phyloP scores from a whole-genome alignment of 2,888 invertebrate genomes.

The Cistogaster globosa region DNA sequence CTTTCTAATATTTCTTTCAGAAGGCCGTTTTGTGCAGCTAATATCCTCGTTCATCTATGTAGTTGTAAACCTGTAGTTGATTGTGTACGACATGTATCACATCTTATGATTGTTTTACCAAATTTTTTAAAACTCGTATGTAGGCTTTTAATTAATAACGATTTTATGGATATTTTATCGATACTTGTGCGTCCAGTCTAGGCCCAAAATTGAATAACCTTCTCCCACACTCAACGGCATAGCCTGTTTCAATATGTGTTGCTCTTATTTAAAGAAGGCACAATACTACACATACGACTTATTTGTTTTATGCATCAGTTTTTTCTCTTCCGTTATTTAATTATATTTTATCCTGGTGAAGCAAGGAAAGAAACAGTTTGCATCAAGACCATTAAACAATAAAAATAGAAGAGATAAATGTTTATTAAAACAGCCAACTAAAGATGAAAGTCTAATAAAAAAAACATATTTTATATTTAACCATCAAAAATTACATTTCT shows the following conservation, averaged over 20 bases:
- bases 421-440: neutral
- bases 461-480: neutral
- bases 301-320: neutral
- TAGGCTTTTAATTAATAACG: constrained; percentile 29
- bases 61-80: neutral
- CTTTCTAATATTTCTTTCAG: no score
- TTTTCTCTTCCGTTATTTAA: no score
- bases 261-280: neutral
- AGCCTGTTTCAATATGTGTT: neutral
- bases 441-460: neutral
- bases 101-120: neutral
- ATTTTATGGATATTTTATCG: constrained; percentile 19
- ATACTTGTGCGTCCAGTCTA: neutral
- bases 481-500: neutral
- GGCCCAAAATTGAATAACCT: neutral
- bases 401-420: neutral
- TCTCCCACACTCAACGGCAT: neutral
- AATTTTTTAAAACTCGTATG: neutral
- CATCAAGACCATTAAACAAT: constrained; percentile 3
- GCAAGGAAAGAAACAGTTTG: neutral
- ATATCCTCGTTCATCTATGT: neutral
- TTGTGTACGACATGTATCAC: neutral
- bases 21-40: no score
- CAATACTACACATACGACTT: neutral
- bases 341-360: neutral